A percentile compares a stretch with the other conserved stretches of the same genome.
Evolutionary conservation across 1,140 invertebrate species (phyloP).

Genomic region (Xylocopa sonorina): DNA sequence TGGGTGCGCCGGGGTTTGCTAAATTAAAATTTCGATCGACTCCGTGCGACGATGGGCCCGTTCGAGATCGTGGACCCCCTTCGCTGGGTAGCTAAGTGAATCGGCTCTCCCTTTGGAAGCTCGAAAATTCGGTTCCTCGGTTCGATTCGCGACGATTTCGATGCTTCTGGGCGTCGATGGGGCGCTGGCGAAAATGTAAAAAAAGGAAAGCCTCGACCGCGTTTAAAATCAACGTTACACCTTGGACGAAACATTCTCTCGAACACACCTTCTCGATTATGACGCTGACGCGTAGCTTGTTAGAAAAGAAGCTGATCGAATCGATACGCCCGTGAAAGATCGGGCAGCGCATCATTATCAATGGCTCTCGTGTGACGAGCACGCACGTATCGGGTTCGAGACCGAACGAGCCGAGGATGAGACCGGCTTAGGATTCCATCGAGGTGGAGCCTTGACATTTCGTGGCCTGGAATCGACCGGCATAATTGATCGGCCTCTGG

Average conservation of each 20-base stretch:
- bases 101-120: no score
- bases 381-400: slow-evolving; percentile 40
- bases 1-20: not conserved
- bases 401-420: slow-evolving; percentile 57
- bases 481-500: slow-evolving; percentile 75
- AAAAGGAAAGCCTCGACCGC: no score
- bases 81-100: not conserved
- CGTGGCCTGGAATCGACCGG: slow-evolving; percentile 74
- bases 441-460: slow-evolving; percentile 78
- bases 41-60: not conserved
- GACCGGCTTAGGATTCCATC: slow-evolving; percentile 70
- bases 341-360: slow-evolving; percentile 41
- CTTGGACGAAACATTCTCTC: not conserved
- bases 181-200: no score
- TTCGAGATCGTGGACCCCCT: not conserved
- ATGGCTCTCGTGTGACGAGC: slow-evolving; percentile 35
- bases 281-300: not conserved
- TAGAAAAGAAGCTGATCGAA: slow-evolving; percentile 46
- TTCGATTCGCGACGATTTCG: no score
- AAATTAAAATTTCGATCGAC: slow-evolving; percentile 15
- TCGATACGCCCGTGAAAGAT: slow-evolving; percentile 38
- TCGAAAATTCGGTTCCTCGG: no score
- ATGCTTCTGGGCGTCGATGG: no score
- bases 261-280: slow-evolving; percentile 19
- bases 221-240: not conserved